phyloP scores from a whole-genome alignment of 2,113 vertebrate species.

The Henicopernis longicauda region DNA sequence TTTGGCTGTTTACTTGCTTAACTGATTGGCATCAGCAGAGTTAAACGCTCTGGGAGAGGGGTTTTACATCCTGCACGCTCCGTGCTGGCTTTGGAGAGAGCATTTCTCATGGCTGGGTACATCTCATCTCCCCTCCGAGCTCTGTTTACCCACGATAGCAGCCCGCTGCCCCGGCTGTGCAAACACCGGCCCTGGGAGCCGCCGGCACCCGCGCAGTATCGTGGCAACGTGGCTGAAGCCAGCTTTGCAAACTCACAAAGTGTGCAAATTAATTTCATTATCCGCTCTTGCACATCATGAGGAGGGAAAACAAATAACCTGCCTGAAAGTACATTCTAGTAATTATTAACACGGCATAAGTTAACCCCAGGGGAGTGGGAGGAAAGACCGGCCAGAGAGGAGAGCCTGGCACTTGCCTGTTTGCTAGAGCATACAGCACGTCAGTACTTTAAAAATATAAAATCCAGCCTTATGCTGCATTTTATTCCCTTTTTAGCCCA shows the following conservation, averaged over 20 bases:
- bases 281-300: slow-evolving; percentile 66
- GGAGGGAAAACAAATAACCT: slow-evolving; percentile 71
- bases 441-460: rapidly evolving
- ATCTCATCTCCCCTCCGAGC: neutral
- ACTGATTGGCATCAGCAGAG: neutral
- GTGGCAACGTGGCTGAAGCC: slow-evolving; percentile 76
- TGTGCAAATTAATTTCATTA: slow-evolving; percentile 82
- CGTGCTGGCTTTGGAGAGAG: neutral
- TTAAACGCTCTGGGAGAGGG: neutral
- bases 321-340: slow-evolving; percentile 50
- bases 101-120: neutral
- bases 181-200: slow-evolving; percentile 68
- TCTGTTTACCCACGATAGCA: neutral
- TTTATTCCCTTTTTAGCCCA: neutral
- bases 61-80: neutral
- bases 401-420: neutral
- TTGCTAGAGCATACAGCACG: neutral
- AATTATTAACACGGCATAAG: slow-evolving; percentile 39
- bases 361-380: neutral
- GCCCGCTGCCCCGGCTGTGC: slow-evolving; percentile 46
- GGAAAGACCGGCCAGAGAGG: neutral
- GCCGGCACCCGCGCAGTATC: slow-evolving; percentile 74
- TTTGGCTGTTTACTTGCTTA: neutral
- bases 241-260: slow-evolving; percentile 73
- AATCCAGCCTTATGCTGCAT: neutral